Conservation (phyloP, 2,113 vertebrate genomes). For the Pongo abelii region DNA sequence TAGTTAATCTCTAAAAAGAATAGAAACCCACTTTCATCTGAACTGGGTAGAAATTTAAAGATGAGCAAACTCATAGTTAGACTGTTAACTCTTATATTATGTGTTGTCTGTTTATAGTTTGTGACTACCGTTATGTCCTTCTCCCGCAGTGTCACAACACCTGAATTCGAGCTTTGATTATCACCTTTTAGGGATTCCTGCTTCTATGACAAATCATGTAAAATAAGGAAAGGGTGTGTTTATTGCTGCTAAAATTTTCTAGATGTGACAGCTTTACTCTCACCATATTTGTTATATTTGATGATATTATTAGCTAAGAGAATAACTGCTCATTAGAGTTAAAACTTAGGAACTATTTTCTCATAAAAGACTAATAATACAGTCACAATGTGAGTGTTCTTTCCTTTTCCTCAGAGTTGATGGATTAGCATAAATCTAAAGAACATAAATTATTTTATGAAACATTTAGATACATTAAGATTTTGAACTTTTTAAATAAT, state of each 20-base stretch:
- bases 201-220: neutral
- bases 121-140: neutral
- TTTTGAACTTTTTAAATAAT: slow-evolving; percentile 61
- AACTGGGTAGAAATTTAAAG: neutral
- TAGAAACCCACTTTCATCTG: neutral
- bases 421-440: slow-evolving; percentile 15
- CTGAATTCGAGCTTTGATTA: neutral
- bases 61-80: neutral
- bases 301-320: neutral
- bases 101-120: neutral
- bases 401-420: slow-evolving; percentile 8
- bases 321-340: slow-evolving; percentile 9
- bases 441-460: slow-evolving; percentile 58
- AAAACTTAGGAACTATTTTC: slow-evolving; percentile 25
- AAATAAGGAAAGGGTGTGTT: neutral
- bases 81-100: neutral
- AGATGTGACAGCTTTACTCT: neutral
- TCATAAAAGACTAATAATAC: neutral
- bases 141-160: neutral
- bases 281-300: neutral
- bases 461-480: slow-evolving; percentile 50
- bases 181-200: neutral
- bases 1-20: neutral
- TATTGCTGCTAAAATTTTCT: neutral
- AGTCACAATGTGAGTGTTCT: neutral